Evolutionary conservation across 2,113 vertebrate species (phyloP), one percentile per base, ranked within the genome.

Genomic region (Formicarius rufipectus): DNA sequence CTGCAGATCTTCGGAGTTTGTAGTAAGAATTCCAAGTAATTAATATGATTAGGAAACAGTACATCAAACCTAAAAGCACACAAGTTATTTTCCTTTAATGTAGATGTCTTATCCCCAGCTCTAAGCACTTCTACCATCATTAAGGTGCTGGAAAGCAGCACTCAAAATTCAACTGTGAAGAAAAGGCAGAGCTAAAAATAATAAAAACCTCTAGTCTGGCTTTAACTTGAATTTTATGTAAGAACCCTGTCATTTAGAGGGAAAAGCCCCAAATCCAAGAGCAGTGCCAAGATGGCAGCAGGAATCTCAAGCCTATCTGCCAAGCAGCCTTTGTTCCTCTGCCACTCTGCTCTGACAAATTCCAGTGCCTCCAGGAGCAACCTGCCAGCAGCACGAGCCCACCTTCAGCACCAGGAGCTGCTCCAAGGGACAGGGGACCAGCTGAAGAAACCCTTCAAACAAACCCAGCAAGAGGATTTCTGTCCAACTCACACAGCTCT

Each of bases 321-420:
- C 87, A 85, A 87, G 84, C 84, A 90, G 94, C 89, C 84, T 96
- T 95, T 93, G 91, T 90, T 95, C 87, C 82, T 89, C 49, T 55
- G 75, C 78, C 2, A 10, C 84, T 92, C 81, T 39, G 4, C 52
- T 72, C 74, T 68, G 73, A 82, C 78, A 79, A 69, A 82, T 75
- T 64, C 66, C 58, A 84, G 56, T 21, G 45, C 40, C 78, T 53
- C 37, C 45, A 49, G n/a, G 58, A 67, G 87, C 74, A 56, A 87
- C 42, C 62, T 87, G 93, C 78, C 39, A 23, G 37, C 80, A 94
- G 81, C 89, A 78, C 40, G 5, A 71, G 50, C 69, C 66, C 44
- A 87, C 89, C 93, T 89, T 72, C 89, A 78, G 74, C 84, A 25
- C 25, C 3, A 87, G 74, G 37, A 76, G 30, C 42, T 87, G 71